Conservation (phyloP, 2,888 invertebrate genomes). For the Diadegma fenestrale region DNA sequence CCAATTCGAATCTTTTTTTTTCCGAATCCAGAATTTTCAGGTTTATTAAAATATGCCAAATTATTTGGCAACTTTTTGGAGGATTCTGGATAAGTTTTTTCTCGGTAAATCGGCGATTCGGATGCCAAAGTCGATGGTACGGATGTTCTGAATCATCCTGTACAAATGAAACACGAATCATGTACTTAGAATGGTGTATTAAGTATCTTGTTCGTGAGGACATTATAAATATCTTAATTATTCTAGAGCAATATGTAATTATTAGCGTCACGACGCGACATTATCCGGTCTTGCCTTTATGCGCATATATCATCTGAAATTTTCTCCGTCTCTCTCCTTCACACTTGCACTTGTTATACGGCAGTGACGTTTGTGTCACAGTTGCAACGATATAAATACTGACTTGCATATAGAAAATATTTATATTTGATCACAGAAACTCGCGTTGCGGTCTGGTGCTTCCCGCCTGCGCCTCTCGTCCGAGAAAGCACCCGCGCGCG, state of each 20-base stretch:
- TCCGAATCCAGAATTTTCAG: neutral
- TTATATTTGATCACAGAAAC: constrained; percentile 51
- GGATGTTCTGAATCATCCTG: constrained; percentile 11
- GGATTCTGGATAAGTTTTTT: neutral
- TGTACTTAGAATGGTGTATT: constrained; percentile 41
- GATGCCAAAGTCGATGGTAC: neutral
- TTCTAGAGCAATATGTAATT: constrained; percentile 63
- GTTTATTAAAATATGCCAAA: neutral
- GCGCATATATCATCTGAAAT: constrained; percentile 63
- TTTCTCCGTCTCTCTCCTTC: constrained; percentile 32
- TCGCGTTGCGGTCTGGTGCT: constrained; percentile 66
- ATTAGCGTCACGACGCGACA: constrained; percentile 60
- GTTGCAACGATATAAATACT: constrained; percentile 5
- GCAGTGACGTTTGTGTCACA: constrained; percentile 32
- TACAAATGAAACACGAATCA: constrained; percentile 28
- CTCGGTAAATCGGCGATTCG: neutral
- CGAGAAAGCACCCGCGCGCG: constrained; percentile 60
- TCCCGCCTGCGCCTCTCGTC: constrained; percentile 58
- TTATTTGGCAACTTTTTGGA: neutral
- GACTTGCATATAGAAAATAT: constrained; percentile 13
- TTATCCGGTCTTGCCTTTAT: constrained; percentile 49
- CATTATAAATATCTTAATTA: constrained; percentile 69
- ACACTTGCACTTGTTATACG: constrained; percentile 12
- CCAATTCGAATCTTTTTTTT: neutral
- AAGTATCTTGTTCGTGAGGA: constrained; percentile 57